Percentiles rank a stretch among this genome's conserved stretches.
These are phyloP conservation scores for Palythoa grandis DNA, from an alignment of 92 coral and sea anemone species.

Conservation along the genomic window DNA sequence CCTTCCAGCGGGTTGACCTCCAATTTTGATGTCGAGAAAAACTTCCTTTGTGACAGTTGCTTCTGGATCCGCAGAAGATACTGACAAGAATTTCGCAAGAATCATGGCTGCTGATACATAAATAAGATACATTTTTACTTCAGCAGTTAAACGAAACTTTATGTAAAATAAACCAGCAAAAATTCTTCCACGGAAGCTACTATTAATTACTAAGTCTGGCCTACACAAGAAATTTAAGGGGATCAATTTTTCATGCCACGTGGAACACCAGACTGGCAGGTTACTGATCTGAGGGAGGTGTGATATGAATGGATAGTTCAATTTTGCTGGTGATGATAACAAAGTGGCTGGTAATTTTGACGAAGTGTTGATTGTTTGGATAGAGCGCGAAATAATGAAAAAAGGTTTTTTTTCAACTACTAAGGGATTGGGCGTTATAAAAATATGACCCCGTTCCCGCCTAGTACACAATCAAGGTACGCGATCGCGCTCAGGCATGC, in stretches of 20 bases:
- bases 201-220: neutral
- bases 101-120: neutral
- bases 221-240: neutral
- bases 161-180: neutral
- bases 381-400: neutral
- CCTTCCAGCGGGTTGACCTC: conserved; percentile 81
- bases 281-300: neutral
- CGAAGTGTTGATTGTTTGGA: conserved; percentile 3
- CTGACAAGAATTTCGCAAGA: conserved; percentile 23
- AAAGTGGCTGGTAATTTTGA: neutral
- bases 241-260: conserved; percentile 45
- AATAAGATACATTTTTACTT: neutral
- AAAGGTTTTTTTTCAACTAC: neutral
- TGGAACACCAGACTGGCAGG: conserved; percentile 18
- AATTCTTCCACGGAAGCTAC: neutral
- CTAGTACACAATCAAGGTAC: no score
- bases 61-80: conserved; percentile 60
- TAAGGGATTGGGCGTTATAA: neutral
- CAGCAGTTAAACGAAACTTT: neutral
- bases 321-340: neutral
- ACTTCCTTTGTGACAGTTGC: conserved; percentile 78
- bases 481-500: no score
- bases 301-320: neutral
- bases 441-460: neutral
- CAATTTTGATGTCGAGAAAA: conserved; percentile 75